A percentile compares a stretch with the other conserved stretches of the same genome.
These are phyloP conservation scores for Orthochromis indermauri DNA, from an alignment of 2,113 vertebrate genomes.

Conservation along the genomic window DNA sequence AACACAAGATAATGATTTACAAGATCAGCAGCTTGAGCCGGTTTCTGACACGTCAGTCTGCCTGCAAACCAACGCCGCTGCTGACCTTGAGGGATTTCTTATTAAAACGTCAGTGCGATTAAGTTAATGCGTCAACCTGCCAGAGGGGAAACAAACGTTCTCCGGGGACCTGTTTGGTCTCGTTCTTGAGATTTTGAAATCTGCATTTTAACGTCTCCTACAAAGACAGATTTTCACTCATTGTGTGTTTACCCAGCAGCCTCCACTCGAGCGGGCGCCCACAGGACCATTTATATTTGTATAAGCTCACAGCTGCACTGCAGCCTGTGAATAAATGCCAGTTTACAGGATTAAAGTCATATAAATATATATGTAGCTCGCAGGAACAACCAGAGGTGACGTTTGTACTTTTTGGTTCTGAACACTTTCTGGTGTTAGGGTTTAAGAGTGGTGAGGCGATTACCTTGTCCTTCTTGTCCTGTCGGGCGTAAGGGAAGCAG, in stretches of 20 bases:
- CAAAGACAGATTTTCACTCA: neutral
- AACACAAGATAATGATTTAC: conserved; percentile 23
- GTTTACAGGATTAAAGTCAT: neutral
- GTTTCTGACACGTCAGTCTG: neutral
- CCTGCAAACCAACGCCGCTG: neutral
- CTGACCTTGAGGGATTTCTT: neutral
- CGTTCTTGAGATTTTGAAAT: neutral
- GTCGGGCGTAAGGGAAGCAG: conserved; percentile 73
- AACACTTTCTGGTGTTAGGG: neutral
- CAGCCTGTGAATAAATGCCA: neutral
- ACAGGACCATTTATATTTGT: neutral
- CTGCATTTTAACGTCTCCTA: neutral
- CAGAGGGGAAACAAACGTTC: neutral
- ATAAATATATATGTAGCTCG: neutral
- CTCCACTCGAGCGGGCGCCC: neutral
- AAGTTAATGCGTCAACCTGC: neutral
- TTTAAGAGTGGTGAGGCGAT: neutral
- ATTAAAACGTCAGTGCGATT: neutral
- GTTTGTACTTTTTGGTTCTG: rapidly evolving
- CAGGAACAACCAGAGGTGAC: neutral
- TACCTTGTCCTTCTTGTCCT: conserved; percentile 76
- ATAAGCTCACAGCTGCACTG: neutral
- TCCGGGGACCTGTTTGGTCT: neutral
- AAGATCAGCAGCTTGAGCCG: neutral
- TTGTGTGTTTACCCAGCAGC: neutral